phyloP scores from a whole-genome alignment of 2,113 vertebrate genomes.

The Lophius piscatorius region DNA sequence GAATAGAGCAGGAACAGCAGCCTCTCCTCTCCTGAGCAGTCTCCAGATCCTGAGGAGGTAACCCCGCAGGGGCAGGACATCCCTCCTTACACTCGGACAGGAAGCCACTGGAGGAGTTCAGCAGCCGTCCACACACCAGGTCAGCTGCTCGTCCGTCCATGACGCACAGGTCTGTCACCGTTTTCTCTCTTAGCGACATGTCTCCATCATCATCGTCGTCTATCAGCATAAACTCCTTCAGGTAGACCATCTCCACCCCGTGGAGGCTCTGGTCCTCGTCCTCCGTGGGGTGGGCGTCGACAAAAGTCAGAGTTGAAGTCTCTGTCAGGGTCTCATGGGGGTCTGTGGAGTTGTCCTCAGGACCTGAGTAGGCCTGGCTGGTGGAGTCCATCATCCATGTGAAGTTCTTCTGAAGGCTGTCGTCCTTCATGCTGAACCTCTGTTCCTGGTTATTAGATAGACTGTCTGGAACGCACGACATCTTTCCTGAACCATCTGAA shows the following conservation, averaged over 20 bases:
- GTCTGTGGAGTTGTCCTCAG: constrained; percentile 70
- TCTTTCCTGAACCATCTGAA: constrained; percentile 4
- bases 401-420: constrained; percentile 33
- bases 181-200: constrained; percentile 93
- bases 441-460: constrained; percentile 19
- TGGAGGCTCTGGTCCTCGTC: constrained; percentile 87
- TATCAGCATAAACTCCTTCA: constrained; percentile 92
- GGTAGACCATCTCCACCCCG: constrained; percentile 77
- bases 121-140: constrained; percentile 87
- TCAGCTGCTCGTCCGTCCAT: constrained; percentile 91
- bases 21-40: constrained; percentile 5
- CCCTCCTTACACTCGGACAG: constrained; percentile 73
- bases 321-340: constrained; percentile 78
- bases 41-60: constrained; percentile 14
- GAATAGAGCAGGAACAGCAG: constrained; percentile 72
- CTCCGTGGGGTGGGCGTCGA: constrained; percentile 87
- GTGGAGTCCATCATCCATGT: constrained; percentile 53
- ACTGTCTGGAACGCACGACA: constrained; percentile 7
- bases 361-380: constrained; percentile 51
- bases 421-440: constrained; percentile 29
- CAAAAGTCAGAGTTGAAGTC: constrained; percentile 89
- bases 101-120: constrained; percentile 88
- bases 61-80: constrained; percentile 10
- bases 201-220: constrained; percentile 92
- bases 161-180: constrained; percentile 88